A percentile compares a stretch with the other conserved stretches of the same genome.
Conservation (phyloP, 2,113 vertebrate genomes). For the Pluvialis apricaria region DNA sequence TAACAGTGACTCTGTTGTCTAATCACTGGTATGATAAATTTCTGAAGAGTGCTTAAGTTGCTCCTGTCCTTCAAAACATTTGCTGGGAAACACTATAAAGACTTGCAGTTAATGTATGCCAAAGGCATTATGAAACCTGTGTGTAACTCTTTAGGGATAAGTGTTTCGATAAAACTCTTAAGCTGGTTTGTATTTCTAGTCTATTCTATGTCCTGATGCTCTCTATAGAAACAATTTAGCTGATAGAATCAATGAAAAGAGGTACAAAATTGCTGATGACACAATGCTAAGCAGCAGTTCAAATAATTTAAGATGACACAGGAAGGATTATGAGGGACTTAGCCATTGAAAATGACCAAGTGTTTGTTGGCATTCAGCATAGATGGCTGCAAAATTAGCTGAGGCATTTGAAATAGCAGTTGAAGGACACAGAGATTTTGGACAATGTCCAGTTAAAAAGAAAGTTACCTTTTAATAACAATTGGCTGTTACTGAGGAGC, state of each 20-base stretch:
- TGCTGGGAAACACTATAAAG: neutral
- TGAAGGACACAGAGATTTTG: constrained; percentile 59
- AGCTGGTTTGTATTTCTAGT: neutral
- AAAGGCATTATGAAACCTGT: neutral
- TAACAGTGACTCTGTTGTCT: neutral
- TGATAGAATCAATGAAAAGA: constrained; percentile 62
- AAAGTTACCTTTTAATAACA: constrained; percentile 26
- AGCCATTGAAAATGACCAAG: constrained; percentile 27
- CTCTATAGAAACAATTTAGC: constrained; percentile 43
- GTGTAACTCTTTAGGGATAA: neutral
- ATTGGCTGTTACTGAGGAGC: neutral
- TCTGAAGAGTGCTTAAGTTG: neutral
- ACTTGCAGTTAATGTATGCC: neutral
- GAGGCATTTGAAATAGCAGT: constrained; percentile 32
- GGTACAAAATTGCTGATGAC: constrained; percentile 52
- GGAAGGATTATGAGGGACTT: constrained; percentile 56
- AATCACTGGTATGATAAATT: neutral
- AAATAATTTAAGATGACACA: constrained; percentile 61
- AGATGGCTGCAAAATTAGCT: constrained; percentile 49
- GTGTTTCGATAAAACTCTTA: constrained; percentile 5
- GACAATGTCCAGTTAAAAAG: neutral
- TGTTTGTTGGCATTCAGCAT: constrained; percentile 34
- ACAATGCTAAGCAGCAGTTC: constrained; percentile 54
- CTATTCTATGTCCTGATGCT: constrained; percentile 14
- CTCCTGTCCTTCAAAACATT: constrained; percentile 7